Evolutionary conservation across 1,140 invertebrate species (phyloP), one percentile per base, ranked within the genome.

Genomic region (Eufriesea mexicana): DNA sequence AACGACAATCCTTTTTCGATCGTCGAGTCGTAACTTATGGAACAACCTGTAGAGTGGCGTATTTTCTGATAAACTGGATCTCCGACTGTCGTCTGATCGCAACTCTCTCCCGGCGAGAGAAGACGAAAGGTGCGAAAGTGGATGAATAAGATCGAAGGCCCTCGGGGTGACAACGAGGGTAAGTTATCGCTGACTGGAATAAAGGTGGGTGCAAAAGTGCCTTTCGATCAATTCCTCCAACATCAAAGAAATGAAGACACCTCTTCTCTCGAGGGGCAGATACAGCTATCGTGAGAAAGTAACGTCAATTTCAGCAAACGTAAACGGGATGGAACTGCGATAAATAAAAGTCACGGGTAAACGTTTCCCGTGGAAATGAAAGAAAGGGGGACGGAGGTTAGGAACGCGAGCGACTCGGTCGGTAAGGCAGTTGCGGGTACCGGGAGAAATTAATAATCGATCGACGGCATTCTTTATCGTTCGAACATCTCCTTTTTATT

Each of bases 181-280:
- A 82, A 77, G 67, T 86, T 83, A 87, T 84, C 75, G 75, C 57
- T 77, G 85, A 76, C 61, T 87, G 77, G 86, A 80, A 87, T 86
- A 87, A 87, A 86, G 45, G 77, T 61, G 72, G 62, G 61, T 68
- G 71, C 59, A 84, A 68, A 77, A 87, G 67, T 84, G 76, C 54
- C 49, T 79, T 73, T 80, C 85, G 75, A 86, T 86, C 78, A 84
- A 87, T 87, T 79, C 78, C 49, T 20, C 59, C 54, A 25, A 73
- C 67, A 76, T 87, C 85, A 84, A 84, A 87, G 86, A 35, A 42
- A 59, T 47, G 74, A 67, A 49, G 77, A 42, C 71, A 25, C 54
- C 75, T 57, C 59, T 25, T 54, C 49, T 4, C 55, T 74, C 55
- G 71, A 59, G 16, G 51, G 59, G 23, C n/a, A 59, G 54, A 75